A percentile compares a stretch with the other conserved stretches of the same genome.
Conservation (phyloP, 2,113 vertebrate species). For the rat (Rattus norvegicus) region DNA sequence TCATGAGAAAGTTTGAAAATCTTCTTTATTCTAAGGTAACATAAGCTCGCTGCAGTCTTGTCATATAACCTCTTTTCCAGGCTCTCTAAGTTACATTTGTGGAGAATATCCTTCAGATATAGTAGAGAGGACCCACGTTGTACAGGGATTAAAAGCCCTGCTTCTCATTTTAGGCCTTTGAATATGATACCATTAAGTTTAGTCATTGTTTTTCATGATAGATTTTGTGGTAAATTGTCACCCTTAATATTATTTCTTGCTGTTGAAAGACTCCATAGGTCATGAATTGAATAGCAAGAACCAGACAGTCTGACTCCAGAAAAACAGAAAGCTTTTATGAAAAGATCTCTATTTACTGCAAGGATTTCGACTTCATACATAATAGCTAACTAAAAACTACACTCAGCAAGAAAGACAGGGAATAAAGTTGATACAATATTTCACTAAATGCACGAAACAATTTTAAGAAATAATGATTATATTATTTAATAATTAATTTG, state of each 20-base stretch:
- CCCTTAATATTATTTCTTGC: conserved; percentile 61
- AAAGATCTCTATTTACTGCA: conserved; percentile 68
- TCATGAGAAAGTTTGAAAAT: conserved; percentile 46
- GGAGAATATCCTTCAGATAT: not conserved
- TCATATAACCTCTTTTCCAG: not conserved
- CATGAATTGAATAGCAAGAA: conserved; percentile 66
- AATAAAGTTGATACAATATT: not conserved
- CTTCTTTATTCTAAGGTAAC: not conserved
- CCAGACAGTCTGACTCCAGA: conserved; percentile 81
- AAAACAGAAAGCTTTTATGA: conserved; percentile 78
- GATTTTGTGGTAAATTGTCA: conserved; percentile 71
- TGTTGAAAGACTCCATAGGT: conserved; percentile 68
- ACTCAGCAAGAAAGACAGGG: not conserved
- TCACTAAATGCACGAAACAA: not conserved
- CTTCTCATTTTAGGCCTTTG: conserved; percentile 53
- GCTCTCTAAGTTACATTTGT: not conserved
- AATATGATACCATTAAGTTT: conserved; percentile 57
- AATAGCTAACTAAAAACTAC: conserved; percentile 15
- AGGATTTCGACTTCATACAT: conserved; percentile 54
- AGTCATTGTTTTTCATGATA: conserved; percentile 62
- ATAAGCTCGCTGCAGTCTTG: not conserved
- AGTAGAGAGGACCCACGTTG: not conserved
- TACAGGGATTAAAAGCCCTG: not conserved
- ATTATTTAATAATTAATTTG: not conserved
- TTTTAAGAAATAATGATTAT: not conserved